phyloP scores from a whole-genome alignment of 2,113 vertebrate genomes.

The Gobiocypris rarus region DNA sequence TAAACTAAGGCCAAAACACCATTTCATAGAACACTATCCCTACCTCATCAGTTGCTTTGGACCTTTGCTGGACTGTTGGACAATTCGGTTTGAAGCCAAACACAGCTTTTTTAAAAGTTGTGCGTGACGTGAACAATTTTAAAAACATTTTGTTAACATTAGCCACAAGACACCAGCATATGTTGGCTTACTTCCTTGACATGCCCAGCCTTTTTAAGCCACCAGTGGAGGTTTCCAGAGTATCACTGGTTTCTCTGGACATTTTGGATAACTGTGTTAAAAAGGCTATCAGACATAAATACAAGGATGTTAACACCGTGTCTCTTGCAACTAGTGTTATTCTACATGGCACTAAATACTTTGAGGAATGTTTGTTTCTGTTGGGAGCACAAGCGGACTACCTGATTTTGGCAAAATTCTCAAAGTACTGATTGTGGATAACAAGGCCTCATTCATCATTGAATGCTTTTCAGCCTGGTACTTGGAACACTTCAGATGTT shows the following conservation, averaged over 20 bases:
- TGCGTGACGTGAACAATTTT: not conserved
- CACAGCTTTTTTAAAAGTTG: not conserved
- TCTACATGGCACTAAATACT: not conserved
- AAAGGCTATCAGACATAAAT: not conserved
- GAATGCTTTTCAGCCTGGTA: not conserved
- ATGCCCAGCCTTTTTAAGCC: constrained; percentile 19
- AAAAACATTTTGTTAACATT: constrained; percentile 16
- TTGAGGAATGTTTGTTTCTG: not conserved
- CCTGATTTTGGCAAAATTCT: constrained; percentile 19
- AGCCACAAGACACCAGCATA: constrained; percentile 19
- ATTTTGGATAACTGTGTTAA: not conserved
- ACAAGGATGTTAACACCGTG: not conserved
- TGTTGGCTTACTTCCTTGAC: constrained; percentile 10
- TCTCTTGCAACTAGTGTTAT: not conserved
- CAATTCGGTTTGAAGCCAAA: not conserved
- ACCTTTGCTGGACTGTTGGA: constrained; percentile 16
- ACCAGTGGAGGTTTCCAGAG: not conserved
- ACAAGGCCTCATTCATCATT: not conserved
- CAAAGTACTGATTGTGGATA: constrained; percentile 3
- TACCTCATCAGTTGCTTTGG: not conserved
- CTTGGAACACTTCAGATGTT: too few relatives aligned
- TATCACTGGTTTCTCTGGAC: constrained; percentile 4
- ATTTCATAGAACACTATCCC: not conserved
- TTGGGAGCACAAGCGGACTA: constrained; percentile 2
- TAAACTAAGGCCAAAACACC: not conserved